These are phyloP conservation scores for Drosophila prostipennis DNA, from an alignment of 2,888 invertebrate species.

Conservation along the genomic window DNA sequence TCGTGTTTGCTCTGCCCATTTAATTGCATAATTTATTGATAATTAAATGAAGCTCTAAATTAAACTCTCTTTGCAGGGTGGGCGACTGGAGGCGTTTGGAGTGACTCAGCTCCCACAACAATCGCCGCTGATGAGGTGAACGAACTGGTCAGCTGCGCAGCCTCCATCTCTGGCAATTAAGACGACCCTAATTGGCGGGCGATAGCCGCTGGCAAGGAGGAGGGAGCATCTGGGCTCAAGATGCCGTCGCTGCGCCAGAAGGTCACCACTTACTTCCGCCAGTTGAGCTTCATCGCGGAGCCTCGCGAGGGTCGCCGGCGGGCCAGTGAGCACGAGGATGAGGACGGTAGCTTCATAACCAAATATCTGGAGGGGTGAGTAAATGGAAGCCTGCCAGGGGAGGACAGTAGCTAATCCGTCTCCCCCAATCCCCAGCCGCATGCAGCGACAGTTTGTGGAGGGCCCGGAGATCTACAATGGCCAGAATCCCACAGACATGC, in stretches of 20 bases:
- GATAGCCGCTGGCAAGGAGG: not conserved
- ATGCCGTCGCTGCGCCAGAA: conserved; percentile 90
- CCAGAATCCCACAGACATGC: conserved; percentile 89
- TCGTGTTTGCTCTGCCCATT: conserved; percentile 32
- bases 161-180: conserved; percentile 40
- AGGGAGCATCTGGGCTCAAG: conserved; percentile 38
- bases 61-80: conserved; percentile 28
- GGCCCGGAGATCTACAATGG: conserved; percentile 87
- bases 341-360: conserved; percentile 88
- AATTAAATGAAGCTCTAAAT: conserved; percentile 61
- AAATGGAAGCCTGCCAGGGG: too few species aligned
- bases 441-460: conserved; percentile 81
- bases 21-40: conserved; percentile 78
- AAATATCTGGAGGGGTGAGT: conserved; percentile 89
- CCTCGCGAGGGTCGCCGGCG: conserved; percentile 85
- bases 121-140: conserved; percentile 62
- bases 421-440: conserved; percentile 67
- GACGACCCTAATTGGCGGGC: conserved; percentile 28
- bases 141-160: conserved; percentile 32
- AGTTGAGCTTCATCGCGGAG: conserved; percentile 88
- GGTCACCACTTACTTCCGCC: conserved; percentile 89
- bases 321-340: conserved; percentile 83
- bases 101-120: conserved; percentile 57
- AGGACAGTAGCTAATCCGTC: not conserved
- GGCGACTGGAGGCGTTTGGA: conserved; percentile 22